Evolutionary conservation across 2,888 invertebrate species (phyloP), one percentile per base, ranked within the genome.

Genomic region (Dicycla oo): DNA sequence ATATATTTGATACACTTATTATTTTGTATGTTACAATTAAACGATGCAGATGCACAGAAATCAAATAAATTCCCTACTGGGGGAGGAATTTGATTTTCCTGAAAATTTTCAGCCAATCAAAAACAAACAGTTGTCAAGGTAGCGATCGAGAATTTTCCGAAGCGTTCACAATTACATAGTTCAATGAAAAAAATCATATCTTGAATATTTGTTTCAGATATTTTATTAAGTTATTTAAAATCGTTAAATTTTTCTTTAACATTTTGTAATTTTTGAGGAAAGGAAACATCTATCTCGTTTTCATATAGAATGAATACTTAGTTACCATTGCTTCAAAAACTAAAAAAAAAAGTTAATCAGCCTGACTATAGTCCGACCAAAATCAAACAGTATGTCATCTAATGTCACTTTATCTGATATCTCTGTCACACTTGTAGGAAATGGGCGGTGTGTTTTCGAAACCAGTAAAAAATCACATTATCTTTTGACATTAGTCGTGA

Each of bases 121-220:
- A 92, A 93, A 91, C 92, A 93, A 95, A 95, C 96, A 96, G 92
- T 91, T 94, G 94, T 94, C 94, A 93, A 89, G 88, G 84, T 78
- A 86, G 88, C 87, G 84, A 90, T 89, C 89, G 87, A 91, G 89
- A 90, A 90, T 88, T 90, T 89, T 89, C 87, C 83, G 89, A 86
- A 75, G 91, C 93, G 90, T 92, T 92, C 93, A 88, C 15, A 68
- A 34, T 73, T 81, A 54, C 51, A 13, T n/a, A 3, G 20, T 45
- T 30, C 8, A 8, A 18, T 2, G 0, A 60, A 40, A 66, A 20
- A 20, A 6, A 11, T 0, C 1, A 43, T 1, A 8, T 4, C 1
- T 23, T 13, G 3, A 7, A 18, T 30, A n/a, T 5, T 30, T 49
- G 38, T 38, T 73, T 13, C 26, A 8, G 0, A 11, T 26, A 5